These are phyloP conservation scores for Poecilia latipinna DNA, from an alignment of 2,113 vertebrate species.

Conservation along the genomic window DNA sequence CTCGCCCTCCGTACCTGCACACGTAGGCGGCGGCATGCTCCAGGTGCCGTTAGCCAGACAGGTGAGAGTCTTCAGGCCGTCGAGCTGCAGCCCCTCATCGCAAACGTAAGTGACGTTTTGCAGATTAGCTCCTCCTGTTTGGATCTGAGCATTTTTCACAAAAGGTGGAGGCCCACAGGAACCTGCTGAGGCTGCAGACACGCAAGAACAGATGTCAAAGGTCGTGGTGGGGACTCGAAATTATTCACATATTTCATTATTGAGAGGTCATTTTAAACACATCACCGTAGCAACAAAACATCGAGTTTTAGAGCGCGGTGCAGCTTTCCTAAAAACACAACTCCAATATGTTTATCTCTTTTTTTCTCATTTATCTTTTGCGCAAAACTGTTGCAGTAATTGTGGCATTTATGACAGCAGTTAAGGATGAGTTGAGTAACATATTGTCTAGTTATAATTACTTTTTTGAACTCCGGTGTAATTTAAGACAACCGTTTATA, in stretches of 20 bases:
- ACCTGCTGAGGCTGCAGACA: constrained; percentile 59
- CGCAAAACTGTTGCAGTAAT: background rate
- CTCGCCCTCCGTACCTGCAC: constrained; percentile 72
- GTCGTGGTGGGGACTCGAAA: background rate
- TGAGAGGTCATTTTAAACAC: background rate
- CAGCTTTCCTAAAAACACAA: no score
- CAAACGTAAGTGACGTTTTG: constrained; percentile 87
- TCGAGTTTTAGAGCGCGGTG: no score
- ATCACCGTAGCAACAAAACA: no score
- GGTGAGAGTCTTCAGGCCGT: constrained; percentile 78
- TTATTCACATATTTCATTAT: background rate
- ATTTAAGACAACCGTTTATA: background rate
- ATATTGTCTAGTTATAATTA: background rate
- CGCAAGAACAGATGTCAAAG: background rate
- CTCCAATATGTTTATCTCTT: background rate
- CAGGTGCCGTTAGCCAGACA: constrained; percentile 89
- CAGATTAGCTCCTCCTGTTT: constrained; percentile 78
- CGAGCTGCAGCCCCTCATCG: constrained; percentile 84
- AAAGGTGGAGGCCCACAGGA: constrained; percentile 87
- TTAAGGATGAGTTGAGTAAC: background rate
- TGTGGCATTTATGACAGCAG: background rate
- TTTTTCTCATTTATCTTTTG: background rate
- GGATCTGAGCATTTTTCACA: constrained; percentile 83
- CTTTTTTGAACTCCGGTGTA: background rate
- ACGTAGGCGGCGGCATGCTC: constrained; percentile 88